These are phyloP conservation scores for Simalia tracyae DNA, from an alignment of 2,797 vertebrate species.

Conservation along the genomic window DNA sequence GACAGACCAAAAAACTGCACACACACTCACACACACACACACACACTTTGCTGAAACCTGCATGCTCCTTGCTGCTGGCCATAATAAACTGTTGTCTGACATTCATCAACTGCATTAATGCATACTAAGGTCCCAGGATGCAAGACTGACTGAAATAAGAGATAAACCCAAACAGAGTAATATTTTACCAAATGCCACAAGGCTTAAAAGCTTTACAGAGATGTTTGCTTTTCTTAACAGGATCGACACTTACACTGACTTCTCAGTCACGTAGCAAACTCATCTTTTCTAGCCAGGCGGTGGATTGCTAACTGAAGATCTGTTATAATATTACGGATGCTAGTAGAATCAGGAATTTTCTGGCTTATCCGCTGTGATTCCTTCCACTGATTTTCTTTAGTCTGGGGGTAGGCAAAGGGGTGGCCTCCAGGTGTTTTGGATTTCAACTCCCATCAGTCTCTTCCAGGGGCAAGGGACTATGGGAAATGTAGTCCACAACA, in stretches of 20 bases:
- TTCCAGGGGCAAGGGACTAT: not conserved
- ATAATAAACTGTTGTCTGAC: slow-evolving; percentile 64
- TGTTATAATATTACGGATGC: not conserved
- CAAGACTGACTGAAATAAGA: slow-evolving; percentile 48
- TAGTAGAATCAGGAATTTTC: not conserved
- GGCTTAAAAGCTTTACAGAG: not conserved
- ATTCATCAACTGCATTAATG: slow-evolving; percentile 53
- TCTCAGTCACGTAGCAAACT: not conserved
- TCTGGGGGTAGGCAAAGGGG: not conserved
- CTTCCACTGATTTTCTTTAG: not conserved
- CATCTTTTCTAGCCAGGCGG: not conserved
- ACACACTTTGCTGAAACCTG: slow-evolving; percentile 61
- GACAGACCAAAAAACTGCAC: not conserved
- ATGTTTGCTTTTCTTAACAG: not conserved
- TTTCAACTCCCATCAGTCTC: not conserved
- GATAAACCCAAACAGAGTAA: slow-evolving; percentile 5
- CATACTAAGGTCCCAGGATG: slow-evolving; percentile 53
- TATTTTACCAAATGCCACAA: not conserved
- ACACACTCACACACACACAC: slow-evolving; percentile 37
- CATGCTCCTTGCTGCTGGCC: slow-evolving; percentile 66
- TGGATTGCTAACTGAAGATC: not conserved
- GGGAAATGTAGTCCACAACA: not conserved
- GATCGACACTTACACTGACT: not conserved
- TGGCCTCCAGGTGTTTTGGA: not conserved
- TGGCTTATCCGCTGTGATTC: not conserved